Evolutionary conservation across 2,888 invertebrate species (phyloP), one percentile per base, ranked within the genome.

Genomic region (Ypsolopha scabrella): DNA sequence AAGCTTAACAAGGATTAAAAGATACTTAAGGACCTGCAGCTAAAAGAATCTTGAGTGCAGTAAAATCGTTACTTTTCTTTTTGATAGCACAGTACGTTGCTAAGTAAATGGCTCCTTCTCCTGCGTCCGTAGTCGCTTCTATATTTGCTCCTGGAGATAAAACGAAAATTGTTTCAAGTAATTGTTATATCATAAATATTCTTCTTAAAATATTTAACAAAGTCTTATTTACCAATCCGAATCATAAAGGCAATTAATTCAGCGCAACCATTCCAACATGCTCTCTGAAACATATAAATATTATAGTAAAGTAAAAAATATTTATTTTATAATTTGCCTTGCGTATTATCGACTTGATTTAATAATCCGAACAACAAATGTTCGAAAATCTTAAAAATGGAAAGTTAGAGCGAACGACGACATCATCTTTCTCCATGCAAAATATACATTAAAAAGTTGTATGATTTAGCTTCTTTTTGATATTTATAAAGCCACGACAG

Each of bases 261-360:
- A 6, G 49, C 35, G 47, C 54, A 56, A 10, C 59, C 58, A 46
- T 52, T 51, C 53, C 54, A 50, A 34, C 60, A 60, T 11, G 58
- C 60, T 50, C 55, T 56, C 60, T 60, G 55, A 51, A 58, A 60
- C n/a, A 43, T 9, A 53, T 35, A 51, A 48, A 52, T 36, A 51
- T 41, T n/a, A 44, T 13, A 24, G 34, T n/a, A 24, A 24, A 24
- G 24, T n/a, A n/a, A 24, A 24, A 24, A 24, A 24, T 24, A 24
- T 24, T 24, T 24, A 3, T 24, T n/a, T n/a, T n/a, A n/a, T n/a
- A n/a, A n/a, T n/a, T n/a, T n/a, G n/a, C n/a, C n/a, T n/a, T n/a
- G n/a, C n/a, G n/a, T n/a, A n/a, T n/a, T n/a, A n/a, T n/a, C n/a
- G n/a, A n/a, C n/a, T n/a, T n/a, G n/a, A n/a, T n/a, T n/a, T n/a